These are phyloP conservation scores for Kryptolebias ocellatus DNA, from an alignment of 2,797 vertebrate genomes.

Conservation along the genomic window DNA sequence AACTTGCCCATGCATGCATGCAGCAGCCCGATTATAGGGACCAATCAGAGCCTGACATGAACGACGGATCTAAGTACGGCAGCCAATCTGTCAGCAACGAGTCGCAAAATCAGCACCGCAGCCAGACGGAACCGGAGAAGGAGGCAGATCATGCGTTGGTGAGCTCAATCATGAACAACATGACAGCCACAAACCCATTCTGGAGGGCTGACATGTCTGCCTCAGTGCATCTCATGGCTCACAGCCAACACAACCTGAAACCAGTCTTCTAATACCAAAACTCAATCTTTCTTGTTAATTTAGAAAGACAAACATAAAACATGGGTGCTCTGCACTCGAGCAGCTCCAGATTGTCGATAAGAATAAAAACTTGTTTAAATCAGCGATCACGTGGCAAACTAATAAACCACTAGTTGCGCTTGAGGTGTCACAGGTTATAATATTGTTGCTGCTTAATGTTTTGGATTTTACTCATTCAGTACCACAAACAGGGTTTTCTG, in stretches of 20 bases:
- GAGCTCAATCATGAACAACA: constrained; percentile 15
- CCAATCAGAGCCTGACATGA: constrained; percentile 79
- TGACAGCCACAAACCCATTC: not conserved
- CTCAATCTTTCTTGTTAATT: not conserved
- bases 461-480: too few relatives aligned
- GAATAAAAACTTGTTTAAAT: too few relatives aligned
- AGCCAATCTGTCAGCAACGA: constrained; percentile 74
- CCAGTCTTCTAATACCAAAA: not conserved
- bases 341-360: too few relatives aligned
- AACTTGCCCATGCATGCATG: constrained; percentile 89
- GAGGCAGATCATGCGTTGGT: constrained; percentile 86
- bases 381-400: too few relatives aligned
- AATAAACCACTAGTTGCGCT: too few relatives aligned
- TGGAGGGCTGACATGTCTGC: constrained; percentile 2
- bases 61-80: constrained; percentile 76
- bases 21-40: constrained; percentile 96
- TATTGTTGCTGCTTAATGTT: too few relatives aligned
- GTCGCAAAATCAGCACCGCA: constrained; percentile 81
- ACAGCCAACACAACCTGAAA: not conserved
- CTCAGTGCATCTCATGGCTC: not conserved
- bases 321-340: not conserved
- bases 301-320: not conserved
- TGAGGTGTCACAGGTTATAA: too few relatives aligned
- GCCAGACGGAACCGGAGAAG: constrained; percentile 72
- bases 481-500: too few relatives aligned